Base-by-base conservation (phyloP, 2,797 vertebrate genomes). In the Tragopan temminckii region DNA sequence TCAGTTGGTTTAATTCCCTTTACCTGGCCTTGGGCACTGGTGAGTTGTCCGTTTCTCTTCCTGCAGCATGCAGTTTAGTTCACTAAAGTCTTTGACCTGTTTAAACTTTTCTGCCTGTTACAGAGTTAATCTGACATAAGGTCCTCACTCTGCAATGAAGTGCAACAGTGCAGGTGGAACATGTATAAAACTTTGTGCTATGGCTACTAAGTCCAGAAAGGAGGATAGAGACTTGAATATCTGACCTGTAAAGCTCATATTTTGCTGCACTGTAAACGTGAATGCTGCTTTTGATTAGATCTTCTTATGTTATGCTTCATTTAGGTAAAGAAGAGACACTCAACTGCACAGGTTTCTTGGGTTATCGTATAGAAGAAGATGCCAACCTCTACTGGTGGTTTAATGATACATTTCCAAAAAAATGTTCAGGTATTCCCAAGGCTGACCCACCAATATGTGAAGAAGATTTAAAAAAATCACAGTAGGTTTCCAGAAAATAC, bases 331-430 rank as follows among this genome's bases (percentile, higher is more conserved):
- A 96, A 50, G 88, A 95, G 62, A 52, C 88, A 33, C 96, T 98
- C 61, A 98, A 98, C 46, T 98, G 98, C 86, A 97, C 96, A 43
- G 97, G 90, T 82, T 94, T 89, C 85, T 79, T 94, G 83, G 95
- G 95, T 80, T 94, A 94, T 42, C 75, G 64, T 90, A 95, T 92
- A 36, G 75, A 11, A 71, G 66, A 87, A 68, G 92, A 10, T 77
- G 91, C 24, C 66, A 6, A 2, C 2, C 11, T 98, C 71, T 97
- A 96, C 29, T 98, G 98, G 98, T 48, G 55, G 75, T 70, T 93
- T 58, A 84, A 93, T 58, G 50, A 84, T 35, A 70, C 24, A 0
- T 88, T 94, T 80, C 75, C 68, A 72, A 43, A 90, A 21, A 59
- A 88, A 74, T 97, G 96, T 71, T 55, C 92, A 58, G 59, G 21